Base-by-base conservation (phyloP, 2,113 vertebrate genomes). In the Syrrhaptes paradoxus region DNA sequence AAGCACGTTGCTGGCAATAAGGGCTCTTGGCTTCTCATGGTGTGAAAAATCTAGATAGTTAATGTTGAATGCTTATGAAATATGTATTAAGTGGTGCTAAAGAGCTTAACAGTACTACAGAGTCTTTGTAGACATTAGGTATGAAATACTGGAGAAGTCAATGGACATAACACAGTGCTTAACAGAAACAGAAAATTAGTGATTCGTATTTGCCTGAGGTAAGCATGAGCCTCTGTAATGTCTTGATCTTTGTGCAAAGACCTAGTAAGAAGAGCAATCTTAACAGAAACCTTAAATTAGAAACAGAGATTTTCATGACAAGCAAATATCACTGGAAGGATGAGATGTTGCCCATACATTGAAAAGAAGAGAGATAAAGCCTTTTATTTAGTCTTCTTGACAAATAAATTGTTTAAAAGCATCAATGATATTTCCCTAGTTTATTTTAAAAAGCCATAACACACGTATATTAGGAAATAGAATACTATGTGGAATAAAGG, bases 221-320 rank as follows among this genome's bases (percentile, higher is more conserved):
- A 94, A 95, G 87, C 61, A 2, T 4, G 51, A 92, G 94, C 86
- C 92, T 87, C 94, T 91, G 22, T 79, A 62, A 91, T 85, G 91
- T 95, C 94, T 96, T 96, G 90, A 97, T 98, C 97, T 97, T 85
- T 87, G 80, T 95, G 89, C 75, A 74, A 96, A 96, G 92, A 94
- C 38, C 90, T 74, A 25, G 77, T 77, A 49, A 95, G 89, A 92
- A 81, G 83, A 94, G 67, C 71, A 79, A 80, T 73, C 75, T 82
- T 92, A 89, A 85, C 82, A 94, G 90, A 94, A 97, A 41, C 29
- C 43, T 87, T 66, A 89, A 96, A 96, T 95, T 96, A 94, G 94
- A 97, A 97, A 78, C 32, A 74, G 77, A 70, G 38, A 36, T 90
- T 97, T 96, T 94, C 55, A 68, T 54, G 38, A 86, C 81, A 93